Percentiles rank a stretch among this genome's conserved stretches.
phyloP scores from a whole-genome alignment of 2,888 invertebrate species.

The Apeira syringaria region DNA sequence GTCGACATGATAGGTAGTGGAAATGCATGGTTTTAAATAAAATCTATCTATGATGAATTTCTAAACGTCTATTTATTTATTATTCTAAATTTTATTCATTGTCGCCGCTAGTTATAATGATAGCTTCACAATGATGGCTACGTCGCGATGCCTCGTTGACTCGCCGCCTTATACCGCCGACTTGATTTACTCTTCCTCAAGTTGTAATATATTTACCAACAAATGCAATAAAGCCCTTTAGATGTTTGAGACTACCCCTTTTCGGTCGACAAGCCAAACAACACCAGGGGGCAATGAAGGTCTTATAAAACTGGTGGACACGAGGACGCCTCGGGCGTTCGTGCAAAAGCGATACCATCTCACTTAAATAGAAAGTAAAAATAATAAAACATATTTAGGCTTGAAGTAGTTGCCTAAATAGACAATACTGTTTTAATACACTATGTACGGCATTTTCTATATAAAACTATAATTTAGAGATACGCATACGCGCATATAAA shows the following conservation, averaged over 20 bases:
- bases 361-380: slow-evolving; percentile 45
- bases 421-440: too few relatives aligned
- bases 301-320: slow-evolving; percentile 18
- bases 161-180: slow-evolving; percentile 55
- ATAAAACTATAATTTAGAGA: too few relatives aligned
- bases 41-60: too few relatives aligned
- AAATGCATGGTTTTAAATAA: too few relatives aligned
- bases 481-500: too few relatives aligned
- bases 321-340: slow-evolving; percentile 59
- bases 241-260: slow-evolving; percentile 19
- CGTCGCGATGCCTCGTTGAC: slow-evolving; percentile 50
- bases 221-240: slow-evolving; percentile 6
- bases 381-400: too few relatives aligned
- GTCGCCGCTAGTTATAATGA: slow-evolving; percentile 37
- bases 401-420: too few relatives aligned
- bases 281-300: slow-evolving; percentile 17
- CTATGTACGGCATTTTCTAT: too few relatives aligned
- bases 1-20: too few relatives aligned
- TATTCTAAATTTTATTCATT: slow-evolving; percentile 3
- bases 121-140: slow-evolving; percentile 41
- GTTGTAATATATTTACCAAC: slow-evolving; percentile 40
- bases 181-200: slow-evolving; percentile 55
- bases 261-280: slow-evolving; percentile 4
- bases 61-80: too few relatives aligned
- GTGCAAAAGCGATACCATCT: slow-evolving; percentile 67